These are phyloP conservation scores for Halictus ligatus DNA, from an alignment of 2,888 invertebrate genomes.

Conservation along the genomic window DNA sequence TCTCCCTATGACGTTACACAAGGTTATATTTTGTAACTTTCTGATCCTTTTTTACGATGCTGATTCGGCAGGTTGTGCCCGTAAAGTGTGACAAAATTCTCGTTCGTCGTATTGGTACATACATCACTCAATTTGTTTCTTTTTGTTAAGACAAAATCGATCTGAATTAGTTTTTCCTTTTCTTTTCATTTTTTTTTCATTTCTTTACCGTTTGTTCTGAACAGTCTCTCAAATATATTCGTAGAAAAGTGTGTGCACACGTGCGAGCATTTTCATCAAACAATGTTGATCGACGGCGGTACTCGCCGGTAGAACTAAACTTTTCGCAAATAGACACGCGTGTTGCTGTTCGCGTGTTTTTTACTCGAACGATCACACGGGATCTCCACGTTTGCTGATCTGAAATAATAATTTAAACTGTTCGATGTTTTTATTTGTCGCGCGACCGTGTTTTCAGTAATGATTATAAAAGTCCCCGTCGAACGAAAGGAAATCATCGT, in stretches of 20 bases:
- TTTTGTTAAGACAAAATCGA: slow-evolving; percentile 44
- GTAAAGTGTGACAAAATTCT: slow-evolving; percentile 68
- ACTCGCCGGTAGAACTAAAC: neutral
- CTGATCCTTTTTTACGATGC: slow-evolving; percentile 55
- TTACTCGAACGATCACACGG: slow-evolving; percentile 27
- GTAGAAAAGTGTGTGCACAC: slow-evolving; percentile 50
- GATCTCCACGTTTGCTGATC: slow-evolving; percentile 9
- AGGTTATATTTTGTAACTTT: slow-evolving; percentile 78
- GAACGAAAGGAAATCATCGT: slow-evolving; percentile 22
- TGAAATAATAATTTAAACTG: slow-evolving; percentile 38
- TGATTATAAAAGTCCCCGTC: slow-evolving; percentile 35
- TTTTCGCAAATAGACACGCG: neutral
- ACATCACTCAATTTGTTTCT: slow-evolving; percentile 48
- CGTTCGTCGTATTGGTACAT: slow-evolving; percentile 63
- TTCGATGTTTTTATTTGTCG: slow-evolving; percentile 17
- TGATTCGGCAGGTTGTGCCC: slow-evolving; percentile 56
- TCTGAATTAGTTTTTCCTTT: slow-evolving; percentile 47
- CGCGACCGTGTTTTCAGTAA: slow-evolving; percentile 22
- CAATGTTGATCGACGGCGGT: slow-evolving; percentile 13
- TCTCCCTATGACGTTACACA: slow-evolving; percentile 74
- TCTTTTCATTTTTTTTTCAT: neutral
- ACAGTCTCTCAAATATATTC: slow-evolving; percentile 68
- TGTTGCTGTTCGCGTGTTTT: neutral
- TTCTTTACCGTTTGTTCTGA: slow-evolving; percentile 48
- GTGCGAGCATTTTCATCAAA: slow-evolving; percentile 9